phyloP scores from a whole-genome alignment of 1,140 invertebrate species.

The Luehdorfia chinensis region DNA sequence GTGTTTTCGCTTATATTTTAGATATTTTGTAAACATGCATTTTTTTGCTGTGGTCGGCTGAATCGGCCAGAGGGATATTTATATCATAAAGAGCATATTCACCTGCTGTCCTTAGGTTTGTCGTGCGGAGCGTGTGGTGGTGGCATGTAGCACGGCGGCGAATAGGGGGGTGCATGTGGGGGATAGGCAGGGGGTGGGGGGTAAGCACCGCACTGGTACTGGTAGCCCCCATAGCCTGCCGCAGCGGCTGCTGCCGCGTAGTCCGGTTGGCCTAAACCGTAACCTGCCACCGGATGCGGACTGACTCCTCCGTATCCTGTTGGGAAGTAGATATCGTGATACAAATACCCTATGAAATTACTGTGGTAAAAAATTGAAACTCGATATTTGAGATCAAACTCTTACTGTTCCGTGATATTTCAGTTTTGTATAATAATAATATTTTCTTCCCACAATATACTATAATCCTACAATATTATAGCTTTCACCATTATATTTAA shows the following conservation, averaged over 20 bases:
- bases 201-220: slow-evolving; percentile 78
- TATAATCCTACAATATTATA: too few species aligned
- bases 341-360: neutral
- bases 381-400: too few species aligned
- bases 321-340: neutral
- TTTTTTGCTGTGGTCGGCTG: too few species aligned
- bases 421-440: too few species aligned
- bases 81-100: too few species aligned
- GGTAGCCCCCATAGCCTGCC: slow-evolving; percentile 80
- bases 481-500: too few species aligned
- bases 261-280: slow-evolving; percentile 87
- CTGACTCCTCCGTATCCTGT: slow-evolving; percentile 88
- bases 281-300: slow-evolving; percentile 85
- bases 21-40: too few species aligned
- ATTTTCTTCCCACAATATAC: too few species aligned
- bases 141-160: slow-evolving; percentile 89
- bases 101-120: slow-evolving; percentile 88
- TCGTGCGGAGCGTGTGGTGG: slow-evolving; percentile 86
- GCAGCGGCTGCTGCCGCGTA: slow-evolving; percentile 83
- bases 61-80: too few species aligned
- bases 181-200: slow-evolving; percentile 81
- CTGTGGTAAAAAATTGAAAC: neutral
- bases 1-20: too few species aligned
- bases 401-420: too few species aligned
- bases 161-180: slow-evolving; percentile 82